Base-by-base conservation (phyloP, 2,888 invertebrate species). In the Exocentrus adspersus region DNA sequence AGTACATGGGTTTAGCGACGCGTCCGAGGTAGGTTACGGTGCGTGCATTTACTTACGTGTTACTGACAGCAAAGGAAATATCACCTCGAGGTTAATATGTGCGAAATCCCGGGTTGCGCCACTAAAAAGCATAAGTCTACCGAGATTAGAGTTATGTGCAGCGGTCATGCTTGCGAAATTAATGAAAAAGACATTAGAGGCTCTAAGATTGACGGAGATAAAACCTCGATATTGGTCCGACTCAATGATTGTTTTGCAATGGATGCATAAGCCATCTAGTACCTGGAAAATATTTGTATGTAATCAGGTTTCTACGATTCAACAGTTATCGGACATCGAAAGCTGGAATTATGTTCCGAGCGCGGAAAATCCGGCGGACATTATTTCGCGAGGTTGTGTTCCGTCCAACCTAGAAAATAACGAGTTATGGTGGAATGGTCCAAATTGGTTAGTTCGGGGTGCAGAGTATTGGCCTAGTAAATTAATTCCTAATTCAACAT, bases 301-400 rank as follows among this genome's bases (percentile, higher is more conserved):
- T 19, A 53, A 60, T 43, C 48, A 54, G 6, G 56, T 62, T 17
- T 19, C 56, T 7, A 16, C 45, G 6, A 60, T 60, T 41, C 53
- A 60, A 12, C 30, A 41, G 54, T 17, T 42, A n/a, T 28, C 48
- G 1, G 42, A 54, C 19, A 41, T 28, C 24, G 58, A 37, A 16
- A 16, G 10, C 28, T 64, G 64, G 64, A 50, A 43, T 28, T 48
- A 61, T 48, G 60, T 64, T 43, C 62, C 58, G 6, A 32, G 42
- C 12, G 17, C 20, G 19, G 53, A 60, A 30, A 64, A 64, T 60
- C 57, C 57, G 7, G 64, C 60, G 9, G 64, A 46, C 7, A 21
- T 46, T 21, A 46, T 46, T 7, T 46, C n/a, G n/a, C n/a, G n/a
- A n/a, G n/a, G n/a, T n/a, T n/a, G n/a, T n/a, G n/a, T n/a, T n/a